Base-by-base conservation (phyloP, 2,888 invertebrate genomes). In the Furcula furcula region DNA sequence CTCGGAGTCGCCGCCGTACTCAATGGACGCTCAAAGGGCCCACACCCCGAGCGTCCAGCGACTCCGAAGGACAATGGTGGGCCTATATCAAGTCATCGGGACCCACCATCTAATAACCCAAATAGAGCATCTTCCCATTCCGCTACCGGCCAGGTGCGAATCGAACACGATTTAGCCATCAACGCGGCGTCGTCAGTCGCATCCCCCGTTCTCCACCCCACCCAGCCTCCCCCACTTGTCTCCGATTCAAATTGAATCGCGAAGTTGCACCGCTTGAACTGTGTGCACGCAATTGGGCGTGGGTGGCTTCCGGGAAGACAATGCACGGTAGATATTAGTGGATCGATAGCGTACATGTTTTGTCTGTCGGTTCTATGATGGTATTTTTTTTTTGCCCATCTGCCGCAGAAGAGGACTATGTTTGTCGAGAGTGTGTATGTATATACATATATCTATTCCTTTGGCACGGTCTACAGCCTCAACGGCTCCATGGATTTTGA, bases 131-230 rank as follows among this genome's bases (percentile, higher is more conserved):
- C 55, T 28, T 9, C 47, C 21, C 1, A 20, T 12, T 53, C 16
- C n/a, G 36, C 40, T 37, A 48, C 50, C 55, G 46, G 63, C 67
- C 86, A 87, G 87, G 87, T 87, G 85, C 63, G 71, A 83, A 80
- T 80, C 75, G 84, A 82, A 86, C 87, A 87, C 80, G 85, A 76
- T 85, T 87, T 78, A 76, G 77, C 87, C 86, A 87, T 87, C 87
- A 86, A 75, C 55, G 64, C 40, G 65, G 67, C 66, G 67, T 78
- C 80, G 78, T 74, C 79, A 73, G 73, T 74, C 69, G 70, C 58
- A 46, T 52, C 61, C 45, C 49, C 37, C 40, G 46, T 47, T 42
- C 44, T 45, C 46, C 40, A 40, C 31, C 36, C 29, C 33, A 32
- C 31, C 34, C 43, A 38, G 39, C 39, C 48, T 37, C 37, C 48